phyloP scores from a whole-genome alignment of 2,888 invertebrate genomes.

The Hemistola chrysoprasaria region DNA sequence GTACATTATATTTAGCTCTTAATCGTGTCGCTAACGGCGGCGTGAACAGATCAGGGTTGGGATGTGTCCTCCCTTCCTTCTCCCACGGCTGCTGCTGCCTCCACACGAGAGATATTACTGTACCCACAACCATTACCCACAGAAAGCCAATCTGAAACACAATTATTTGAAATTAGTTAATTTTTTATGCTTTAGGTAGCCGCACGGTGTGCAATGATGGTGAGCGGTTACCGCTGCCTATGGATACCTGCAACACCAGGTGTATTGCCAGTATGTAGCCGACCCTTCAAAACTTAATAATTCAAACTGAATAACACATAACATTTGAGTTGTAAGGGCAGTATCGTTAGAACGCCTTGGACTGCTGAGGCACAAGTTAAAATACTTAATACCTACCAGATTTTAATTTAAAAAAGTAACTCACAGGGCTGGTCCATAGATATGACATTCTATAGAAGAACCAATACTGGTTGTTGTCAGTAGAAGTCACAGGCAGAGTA shows the following conservation, averaged over 20 bases:
- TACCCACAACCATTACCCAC: slow-evolving; percentile 62
- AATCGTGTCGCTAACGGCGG: slow-evolving; percentile 58
- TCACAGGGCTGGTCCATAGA: slow-evolving; percentile 85
- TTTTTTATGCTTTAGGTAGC: too few species aligned
- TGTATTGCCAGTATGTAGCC: too few species aligned
- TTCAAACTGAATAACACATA: too few species aligned
- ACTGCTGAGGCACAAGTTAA: too few species aligned
- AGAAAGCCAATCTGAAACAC: slow-evolving; percentile 57
- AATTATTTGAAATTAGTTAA: not conserved
- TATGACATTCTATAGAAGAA: slow-evolving; percentile 87
- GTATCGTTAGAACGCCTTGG: too few species aligned
- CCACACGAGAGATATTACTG: slow-evolving; percentile 53
- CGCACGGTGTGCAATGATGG: too few species aligned
- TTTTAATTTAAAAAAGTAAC: too few species aligned
- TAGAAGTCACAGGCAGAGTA: slow-evolving; percentile 33
- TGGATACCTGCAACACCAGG: too few species aligned
- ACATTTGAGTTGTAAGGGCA: too few species aligned
- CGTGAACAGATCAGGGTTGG: slow-evolving; percentile 69
- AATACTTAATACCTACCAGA: too few species aligned
- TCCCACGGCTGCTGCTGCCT: slow-evolving; percentile 65
- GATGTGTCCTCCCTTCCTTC: slow-evolving; percentile 44
- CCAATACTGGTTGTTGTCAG: slow-evolving; percentile 66
- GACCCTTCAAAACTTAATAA: too few species aligned
- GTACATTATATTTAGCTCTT: slow-evolving; percentile 32
- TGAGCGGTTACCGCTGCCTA: too few species aligned